Conservation (phyloP, 2,797 vertebrate genomes). For the Limosa lapponica region DNA sequence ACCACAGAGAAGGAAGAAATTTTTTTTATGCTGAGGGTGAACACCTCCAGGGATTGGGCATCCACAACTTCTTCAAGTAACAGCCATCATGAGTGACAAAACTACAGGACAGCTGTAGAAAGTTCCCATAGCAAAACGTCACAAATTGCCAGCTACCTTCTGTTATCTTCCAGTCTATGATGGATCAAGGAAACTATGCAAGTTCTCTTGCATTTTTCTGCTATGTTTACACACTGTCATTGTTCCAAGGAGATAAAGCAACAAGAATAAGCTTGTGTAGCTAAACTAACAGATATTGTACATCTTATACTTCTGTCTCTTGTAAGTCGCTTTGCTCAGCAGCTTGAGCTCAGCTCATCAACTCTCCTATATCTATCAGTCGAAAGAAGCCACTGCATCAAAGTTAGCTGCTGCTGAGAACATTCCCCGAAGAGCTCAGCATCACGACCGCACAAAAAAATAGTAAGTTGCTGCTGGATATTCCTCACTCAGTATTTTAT, state of each 20-base stretch:
- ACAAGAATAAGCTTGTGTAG: not conserved
- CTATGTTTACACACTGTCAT: not conserved
- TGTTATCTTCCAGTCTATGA: not conserved
- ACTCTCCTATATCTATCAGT: not conserved
- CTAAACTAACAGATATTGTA: not conserved
- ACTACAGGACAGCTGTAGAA: not conserved
- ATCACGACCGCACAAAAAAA: not conserved
- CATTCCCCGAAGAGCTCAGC: not conserved
- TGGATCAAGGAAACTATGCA: not conserved
- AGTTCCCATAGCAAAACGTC: not conserved
- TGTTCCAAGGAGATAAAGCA: not conserved
- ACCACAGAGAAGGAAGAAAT: not conserved
- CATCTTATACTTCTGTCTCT: not conserved
- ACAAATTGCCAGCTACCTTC: not conserved
- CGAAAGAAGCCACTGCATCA: not conserved
- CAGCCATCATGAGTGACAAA: not conserved
- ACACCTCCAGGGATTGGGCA: not conserved
- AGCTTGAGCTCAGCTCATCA: not conserved
- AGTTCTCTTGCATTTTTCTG: not conserved
- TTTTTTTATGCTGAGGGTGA: not conserved
- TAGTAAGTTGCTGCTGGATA: not conserved
- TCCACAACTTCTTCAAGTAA: not conserved
- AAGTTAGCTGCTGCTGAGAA: not conserved
- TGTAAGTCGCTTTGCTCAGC: not conserved
- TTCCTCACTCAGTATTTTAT: not conserved